Evolutionary conservation across 1,140 invertebrate species (phyloP).

Genomic region (Aethina tumida): DNA sequence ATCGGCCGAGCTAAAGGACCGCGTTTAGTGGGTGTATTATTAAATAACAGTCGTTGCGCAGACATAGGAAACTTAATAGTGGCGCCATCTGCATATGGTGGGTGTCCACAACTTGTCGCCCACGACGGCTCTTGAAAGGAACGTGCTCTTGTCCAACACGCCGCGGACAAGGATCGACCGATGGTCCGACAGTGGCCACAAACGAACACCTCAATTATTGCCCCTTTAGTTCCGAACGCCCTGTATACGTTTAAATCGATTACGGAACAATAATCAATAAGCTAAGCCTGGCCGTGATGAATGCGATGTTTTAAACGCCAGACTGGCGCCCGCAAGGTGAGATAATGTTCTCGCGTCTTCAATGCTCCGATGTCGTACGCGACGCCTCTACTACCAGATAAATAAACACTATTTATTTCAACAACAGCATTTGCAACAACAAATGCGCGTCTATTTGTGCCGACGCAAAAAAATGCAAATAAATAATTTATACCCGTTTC

Average conservation of each 20-base stretch:
- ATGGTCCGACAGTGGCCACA: too few relatives aligned
- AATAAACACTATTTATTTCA: slow-evolving; percentile 1
- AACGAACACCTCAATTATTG: too few relatives aligned
- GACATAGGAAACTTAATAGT: slow-evolving; percentile 20
- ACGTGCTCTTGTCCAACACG: too few relatives aligned
- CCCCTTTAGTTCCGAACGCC: background rate
- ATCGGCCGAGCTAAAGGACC: too few relatives aligned
- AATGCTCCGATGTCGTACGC: slow-evolving; percentile 8
- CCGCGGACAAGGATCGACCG: too few relatives aligned
- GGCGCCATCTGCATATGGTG: slow-evolving; percentile 18
- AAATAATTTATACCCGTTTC: too few relatives aligned
- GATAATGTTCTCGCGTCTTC: slow-evolving; percentile 15
- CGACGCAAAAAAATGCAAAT: too few relatives aligned
- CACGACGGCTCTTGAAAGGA: slow-evolving; percentile 3
- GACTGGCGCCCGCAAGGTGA: slow-evolving; percentile 25
- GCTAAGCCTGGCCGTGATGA: slow-evolving; percentile 23
- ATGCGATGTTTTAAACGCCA: slow-evolving; percentile 22
- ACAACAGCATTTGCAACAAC: too few relatives aligned
- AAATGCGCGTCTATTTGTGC: too few relatives aligned
- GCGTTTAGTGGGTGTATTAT: slow-evolving; percentile 15
- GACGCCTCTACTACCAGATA: slow-evolving; percentile 2
- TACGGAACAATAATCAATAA: slow-evolving; percentile 21
- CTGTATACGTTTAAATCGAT: slow-evolving; percentile 14
- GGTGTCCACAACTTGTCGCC: slow-evolving; percentile 13
- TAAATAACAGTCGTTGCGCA: slow-evolving; percentile 16